A percentile compares a stretch with the other conserved stretches of the same genome.
These are phyloP conservation scores for Ptilonorhynchus violaceus DNA, from an alignment of 2,113 vertebrate genomes.

Conservation along the genomic window DNA sequence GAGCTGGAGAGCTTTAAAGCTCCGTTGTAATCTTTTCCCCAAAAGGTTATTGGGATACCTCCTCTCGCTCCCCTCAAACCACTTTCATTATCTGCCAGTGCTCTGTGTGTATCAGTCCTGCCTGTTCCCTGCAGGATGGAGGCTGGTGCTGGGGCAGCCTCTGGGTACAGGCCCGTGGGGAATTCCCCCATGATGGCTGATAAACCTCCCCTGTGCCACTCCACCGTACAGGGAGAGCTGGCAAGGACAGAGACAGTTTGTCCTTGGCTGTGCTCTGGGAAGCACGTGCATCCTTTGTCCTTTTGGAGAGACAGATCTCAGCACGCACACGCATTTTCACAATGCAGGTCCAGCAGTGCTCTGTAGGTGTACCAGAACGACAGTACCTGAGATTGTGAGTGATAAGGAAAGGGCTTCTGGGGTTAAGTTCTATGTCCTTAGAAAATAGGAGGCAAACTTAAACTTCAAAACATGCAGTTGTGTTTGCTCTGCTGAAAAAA, in stretches of 20 bases:
- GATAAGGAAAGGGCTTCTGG: neutral
- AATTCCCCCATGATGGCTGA: neutral
- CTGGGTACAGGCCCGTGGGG: neutral
- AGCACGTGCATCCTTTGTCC: fast-evolving
- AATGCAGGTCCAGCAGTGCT: neutral
- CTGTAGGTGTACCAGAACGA: fast-evolving
- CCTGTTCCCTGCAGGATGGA: neutral
- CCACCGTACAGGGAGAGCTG: neutral
- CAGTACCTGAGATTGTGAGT: neutral
- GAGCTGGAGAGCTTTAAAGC: neutral
- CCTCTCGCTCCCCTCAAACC: fast-evolving
- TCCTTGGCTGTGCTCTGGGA: neutral
- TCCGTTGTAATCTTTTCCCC: neutral
- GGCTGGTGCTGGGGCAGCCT: neutral
- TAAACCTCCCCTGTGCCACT: neutral
- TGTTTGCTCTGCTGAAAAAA: neutral
- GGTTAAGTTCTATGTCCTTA: neutral
- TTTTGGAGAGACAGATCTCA: neutral
- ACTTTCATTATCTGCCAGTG: neutral
- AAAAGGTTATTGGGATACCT: neutral
- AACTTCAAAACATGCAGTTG: neutral
- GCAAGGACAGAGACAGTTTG: neutral
- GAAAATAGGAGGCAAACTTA: neutral
- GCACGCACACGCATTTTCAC: fast-evolving
- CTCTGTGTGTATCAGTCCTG: neutral